phyloP scores from a whole-genome alignment of 2,888 invertebrate species.

The Biston stratarius region DNA sequence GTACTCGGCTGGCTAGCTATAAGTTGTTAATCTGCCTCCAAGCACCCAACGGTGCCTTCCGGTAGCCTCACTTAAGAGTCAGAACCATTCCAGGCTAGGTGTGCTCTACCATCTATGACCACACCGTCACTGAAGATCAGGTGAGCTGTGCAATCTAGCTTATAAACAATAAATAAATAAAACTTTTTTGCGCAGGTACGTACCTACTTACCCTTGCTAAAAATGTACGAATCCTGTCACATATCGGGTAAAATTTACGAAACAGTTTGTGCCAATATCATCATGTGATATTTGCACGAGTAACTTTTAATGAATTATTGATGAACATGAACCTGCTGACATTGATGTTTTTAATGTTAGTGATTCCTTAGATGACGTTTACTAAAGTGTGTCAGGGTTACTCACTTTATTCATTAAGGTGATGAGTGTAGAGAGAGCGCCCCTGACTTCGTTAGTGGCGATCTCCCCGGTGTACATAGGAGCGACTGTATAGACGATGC shows the following conservation, averaged over 20 bases:
- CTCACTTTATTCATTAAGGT: conserved; percentile 86
- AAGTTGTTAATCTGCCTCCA: too few relatives aligned
- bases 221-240: too few relatives aligned
- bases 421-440: conserved; percentile 87
- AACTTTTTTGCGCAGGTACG: too few relatives aligned
- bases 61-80: too few relatives aligned
- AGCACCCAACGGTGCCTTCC: too few relatives aligned
- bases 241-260: neutral
- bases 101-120: too few relatives aligned
- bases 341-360: conserved; percentile 11
- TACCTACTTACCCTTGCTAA: too few relatives aligned
- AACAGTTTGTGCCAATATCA: neutral
- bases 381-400: conserved; percentile 30
- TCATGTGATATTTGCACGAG: conserved; percentile 34
- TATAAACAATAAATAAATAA: too few relatives aligned
- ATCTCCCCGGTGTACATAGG: conserved; percentile 89
- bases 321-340: conserved; percentile 43
- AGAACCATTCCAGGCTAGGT: too few relatives aligned
- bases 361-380: neutral
- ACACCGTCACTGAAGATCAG: too few relatives aligned
- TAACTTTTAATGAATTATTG: conserved; percentile 48
- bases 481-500: conserved; percentile 87
- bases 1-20: too few relatives aligned
- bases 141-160: too few relatives aligned
- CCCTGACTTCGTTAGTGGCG: conserved; percentile 87